Evolutionary conservation across 2,888 invertebrate species (phyloP), one percentile per base, ranked within the genome.

Genomic region (Apamea epomidion): DNA sequence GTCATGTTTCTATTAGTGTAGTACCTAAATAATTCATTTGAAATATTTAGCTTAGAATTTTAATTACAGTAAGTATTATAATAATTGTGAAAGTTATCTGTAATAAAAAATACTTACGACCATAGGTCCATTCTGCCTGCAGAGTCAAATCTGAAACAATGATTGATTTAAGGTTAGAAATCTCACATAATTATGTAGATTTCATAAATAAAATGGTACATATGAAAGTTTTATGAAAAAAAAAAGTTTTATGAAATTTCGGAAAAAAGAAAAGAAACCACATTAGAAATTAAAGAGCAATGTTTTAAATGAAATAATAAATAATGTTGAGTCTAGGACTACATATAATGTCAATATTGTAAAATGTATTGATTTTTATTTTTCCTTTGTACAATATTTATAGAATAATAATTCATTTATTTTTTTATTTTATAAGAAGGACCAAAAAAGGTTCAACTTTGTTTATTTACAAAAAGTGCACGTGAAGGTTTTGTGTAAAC

Each of bases 81-180:
- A 10, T 37, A 12, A 42, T 8, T 45, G 32, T 45, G 1, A 29
- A 51, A 70, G 1, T 16, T 2, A 60, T 45, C 0, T 37, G 3
- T 32, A 32, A 32, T 5, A 78, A 37, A 71, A 74, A 62, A 67
- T 83, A 94, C 95, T 94, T 89, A 96, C 96, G 89, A n/a, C 92
- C 91, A 78, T 96, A 96, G 1, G 94, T 92, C 96, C 96, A 96
- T 29, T 93, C 92, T 0, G 90, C 92, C 81, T 92, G 93, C 16
- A 87, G 87, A 76, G 92, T 93, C 51, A 91, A 76, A 89, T 92
- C 96, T 96, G 93, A 29, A 95, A 94, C 89, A 92, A 86, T 81
- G 60, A 21, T 65, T 65, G 6, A 32, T 48, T 69, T 69, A 68
- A 10, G n/a, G 18, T 69, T n/a, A 45, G 18, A n/a, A n/a, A 68